Percentiles rank a stretch among this genome's conserved stretches.
Conservation (phyloP, 1,140 invertebrate species). For the Adelges cooleyi region DNA sequence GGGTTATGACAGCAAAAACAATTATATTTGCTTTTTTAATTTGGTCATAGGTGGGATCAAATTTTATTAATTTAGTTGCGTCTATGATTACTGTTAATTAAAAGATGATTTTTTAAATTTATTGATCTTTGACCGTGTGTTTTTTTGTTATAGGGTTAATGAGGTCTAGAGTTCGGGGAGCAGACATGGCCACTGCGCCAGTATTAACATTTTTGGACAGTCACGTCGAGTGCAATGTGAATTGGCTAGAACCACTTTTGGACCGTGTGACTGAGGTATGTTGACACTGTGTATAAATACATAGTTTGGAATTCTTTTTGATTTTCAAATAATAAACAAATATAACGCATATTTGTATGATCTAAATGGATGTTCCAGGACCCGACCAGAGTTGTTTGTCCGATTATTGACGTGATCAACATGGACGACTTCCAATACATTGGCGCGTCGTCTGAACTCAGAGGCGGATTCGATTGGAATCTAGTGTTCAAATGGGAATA, state of each 20-base stretch:
- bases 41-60: no score
- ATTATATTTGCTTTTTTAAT: no score
- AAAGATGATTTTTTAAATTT: no score
- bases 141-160: constrained; percentile 50
- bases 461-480: constrained; percentile 97
- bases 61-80: no score
- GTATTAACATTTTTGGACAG: constrained; percentile 94
- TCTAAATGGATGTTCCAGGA: no score
- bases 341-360: no score
- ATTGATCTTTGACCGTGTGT: no score
- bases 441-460: constrained; percentile 75
- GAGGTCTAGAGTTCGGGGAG: constrained; percentile 73
- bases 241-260: constrained; percentile 90
- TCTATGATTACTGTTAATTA: no score
- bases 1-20: no score
- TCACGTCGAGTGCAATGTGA: constrained; percentile 90
- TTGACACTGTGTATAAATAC: no score
- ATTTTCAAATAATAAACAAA: no score
- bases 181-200: constrained; percentile 76
- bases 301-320: no score
- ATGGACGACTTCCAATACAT: constrained; percentile 98
- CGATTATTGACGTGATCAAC: constrained; percentile 94
- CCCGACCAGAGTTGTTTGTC: constrained; percentile 78
- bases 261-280: constrained; percentile 73
- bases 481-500: constrained; percentile 93